Evolutionary conservation across 2,888 invertebrate genomes (phyloP), one percentile per base, ranked within the genome.

Genomic region (Diogma glabrata): DNA sequence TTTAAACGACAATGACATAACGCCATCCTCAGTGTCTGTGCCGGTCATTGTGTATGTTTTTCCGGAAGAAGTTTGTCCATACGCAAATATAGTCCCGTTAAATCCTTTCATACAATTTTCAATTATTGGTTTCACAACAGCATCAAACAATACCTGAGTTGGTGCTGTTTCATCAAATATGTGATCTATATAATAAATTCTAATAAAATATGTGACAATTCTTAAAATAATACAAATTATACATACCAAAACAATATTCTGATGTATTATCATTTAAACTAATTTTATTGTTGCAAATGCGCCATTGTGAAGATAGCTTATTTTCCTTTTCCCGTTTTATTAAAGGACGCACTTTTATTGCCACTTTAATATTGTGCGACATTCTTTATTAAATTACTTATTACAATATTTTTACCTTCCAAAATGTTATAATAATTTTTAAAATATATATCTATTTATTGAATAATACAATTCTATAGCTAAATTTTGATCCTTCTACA

Each of bases 21-120:
- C 79, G 1, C 93, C 93, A 0, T 78, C 81, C 33, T 81, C 78
- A 0, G 68, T 60, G 0, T 74, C 69, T 26, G 76, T 77, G 1
- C 93, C 93, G 63, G 84, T 77, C 83, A 90, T 87, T 0, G 88
- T 89, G 60, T 82, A 82, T 0, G 90, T 90, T 67, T 90, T 90
- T 0, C 91, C 93, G 0, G 90, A 90, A 1, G 89, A 86, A 4
- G 91, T 92, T 67, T 92, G 92, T 7, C 92, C 92, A 65, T 93
- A 93, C 0, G 91, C 90, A 71, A 93, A 89, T 57, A 93, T 82
- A 0, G 92, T 92, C 2, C 88, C 90, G 65, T 89, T 88, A 59
- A 87, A 81, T 3, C 89, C 89, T 55, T 78, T 75, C 12, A 84
- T 72, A 1, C 82, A 79, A 1, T 83, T 77, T 55, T 81, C 75